These are phyloP conservation scores for Hyalella azteca DNA, from an alignment of 2,888 invertebrate genomes.

Conservation along the genomic window DNA sequence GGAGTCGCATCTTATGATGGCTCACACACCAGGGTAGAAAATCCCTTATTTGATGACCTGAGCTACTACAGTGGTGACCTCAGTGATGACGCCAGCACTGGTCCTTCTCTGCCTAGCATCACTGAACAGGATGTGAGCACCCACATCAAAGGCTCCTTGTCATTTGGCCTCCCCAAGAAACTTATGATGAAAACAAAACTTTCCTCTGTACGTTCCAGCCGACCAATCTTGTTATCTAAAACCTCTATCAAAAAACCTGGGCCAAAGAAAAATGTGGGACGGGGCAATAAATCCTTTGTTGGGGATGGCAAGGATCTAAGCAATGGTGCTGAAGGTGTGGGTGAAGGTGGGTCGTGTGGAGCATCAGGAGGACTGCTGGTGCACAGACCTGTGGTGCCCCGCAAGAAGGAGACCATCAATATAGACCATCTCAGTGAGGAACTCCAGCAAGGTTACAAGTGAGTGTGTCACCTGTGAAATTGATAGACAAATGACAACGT, in stretches of 20 bases:
- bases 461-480: no score
- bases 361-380: conserved; percentile 47
- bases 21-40: neutral
- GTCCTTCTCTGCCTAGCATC: neutral
- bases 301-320: neutral
- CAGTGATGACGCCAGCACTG: conserved; percentile 10
- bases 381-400: conserved; percentile 51
- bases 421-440: conserved; percentile 57
- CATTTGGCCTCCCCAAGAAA: conserved; percentile 40
- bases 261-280: neutral
- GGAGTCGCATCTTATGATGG: neutral
- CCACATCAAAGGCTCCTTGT: conserved; percentile 39
- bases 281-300: neutral
- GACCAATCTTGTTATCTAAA: neutral
- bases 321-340: neutral
- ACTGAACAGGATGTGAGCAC: neutral
- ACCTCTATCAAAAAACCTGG: neutral
- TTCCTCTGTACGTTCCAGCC: neutral
- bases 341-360: neutral
- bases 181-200: conserved; percentile 13
- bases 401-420: conserved; percentile 42
- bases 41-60: neutral
- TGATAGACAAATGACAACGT: no score
- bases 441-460: conserved; percentile 53
- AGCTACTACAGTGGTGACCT: conserved; percentile 17